These are phyloP conservation scores for Ciconia maguari DNA, from an alignment of 2,113 vertebrate species.

Conservation along the genomic window DNA sequence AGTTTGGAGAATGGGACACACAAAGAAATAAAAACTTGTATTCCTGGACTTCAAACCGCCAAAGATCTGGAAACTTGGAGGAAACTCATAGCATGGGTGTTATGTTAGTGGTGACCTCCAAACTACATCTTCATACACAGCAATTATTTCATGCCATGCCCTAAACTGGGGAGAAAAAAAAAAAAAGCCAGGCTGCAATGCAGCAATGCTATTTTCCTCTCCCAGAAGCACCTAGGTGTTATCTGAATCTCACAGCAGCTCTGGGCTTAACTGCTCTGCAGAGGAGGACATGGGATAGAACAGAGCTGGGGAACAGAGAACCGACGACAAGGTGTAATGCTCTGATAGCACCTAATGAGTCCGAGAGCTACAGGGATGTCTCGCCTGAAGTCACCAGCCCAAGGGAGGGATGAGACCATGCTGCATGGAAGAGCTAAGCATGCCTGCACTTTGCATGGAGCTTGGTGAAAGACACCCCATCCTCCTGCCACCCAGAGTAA, in stretches of 20 bases:
- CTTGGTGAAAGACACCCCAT: not conserved
- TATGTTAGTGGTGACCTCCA: not conserved
- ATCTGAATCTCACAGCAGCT: not conserved
- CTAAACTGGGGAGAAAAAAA: too few species aligned
- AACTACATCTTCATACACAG: not conserved
- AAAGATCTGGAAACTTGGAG: not conserved
- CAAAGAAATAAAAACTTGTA: not conserved
- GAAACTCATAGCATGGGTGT: not conserved
- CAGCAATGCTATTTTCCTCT: not conserved
- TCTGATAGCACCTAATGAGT: not conserved
- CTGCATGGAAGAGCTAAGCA: not conserved
- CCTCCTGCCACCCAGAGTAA: not conserved
- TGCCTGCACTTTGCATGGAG: rapidly evolving
- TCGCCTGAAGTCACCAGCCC: not conserved
- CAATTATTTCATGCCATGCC: not conserved
- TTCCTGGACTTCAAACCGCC: not conserved
- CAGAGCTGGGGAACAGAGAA: rapidly evolving
- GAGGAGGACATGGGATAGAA: not conserved
- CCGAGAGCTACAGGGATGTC: rapidly evolving
- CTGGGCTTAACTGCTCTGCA: not conserved
- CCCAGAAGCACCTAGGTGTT: not conserved
- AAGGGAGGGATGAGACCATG: not conserved
- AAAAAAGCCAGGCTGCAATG: not conserved
- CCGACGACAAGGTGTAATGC: rapidly evolving
- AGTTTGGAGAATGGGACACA: not conserved